Conservation (phyloP, 2,113 vertebrate genomes). For the Neoarius graeffei region DNA sequence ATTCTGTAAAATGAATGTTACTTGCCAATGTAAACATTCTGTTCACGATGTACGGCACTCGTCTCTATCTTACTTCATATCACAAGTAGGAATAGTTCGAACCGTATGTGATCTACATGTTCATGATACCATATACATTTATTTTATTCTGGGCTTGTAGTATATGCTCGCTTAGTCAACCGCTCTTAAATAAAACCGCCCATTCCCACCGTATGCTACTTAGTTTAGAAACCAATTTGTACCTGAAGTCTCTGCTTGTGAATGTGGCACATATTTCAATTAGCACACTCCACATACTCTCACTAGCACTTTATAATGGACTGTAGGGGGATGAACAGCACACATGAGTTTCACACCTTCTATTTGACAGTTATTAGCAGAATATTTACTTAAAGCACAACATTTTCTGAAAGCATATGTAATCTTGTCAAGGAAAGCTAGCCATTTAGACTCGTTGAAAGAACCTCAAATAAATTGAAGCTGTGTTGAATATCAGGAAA, state of each 20-base stretch:
- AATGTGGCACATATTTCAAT: slow-evolving; percentile 54
- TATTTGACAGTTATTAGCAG: slow-evolving; percentile 51
- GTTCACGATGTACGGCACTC: not conserved
- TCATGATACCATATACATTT: slow-evolving; percentile 53
- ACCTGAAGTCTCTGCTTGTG: slow-evolving; percentile 33
- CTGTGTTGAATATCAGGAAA: slow-evolving; percentile 14
- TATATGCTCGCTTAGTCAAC: slow-evolving; percentile 20
- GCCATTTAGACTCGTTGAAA: slow-evolving; percentile 44
- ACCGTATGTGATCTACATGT: too few species aligned
- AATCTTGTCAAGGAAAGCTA: slow-evolving; percentile 41
- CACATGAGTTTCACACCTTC: slow-evolving; percentile 43
- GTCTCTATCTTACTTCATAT: not conserved
- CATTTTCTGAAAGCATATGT: slow-evolving; percentile 51
- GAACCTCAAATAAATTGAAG: slow-evolving; percentile 22
- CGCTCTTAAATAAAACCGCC: slow-evolving; percentile 28
- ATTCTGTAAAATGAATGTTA: not conserved
- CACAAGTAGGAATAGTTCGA: not conserved
- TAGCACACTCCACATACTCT: slow-evolving; percentile 51
- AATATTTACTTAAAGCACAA: slow-evolving; percentile 46
- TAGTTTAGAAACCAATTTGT: slow-evolving; percentile 53
- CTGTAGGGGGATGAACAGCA: slow-evolving; percentile 37
- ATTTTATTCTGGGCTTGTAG: slow-evolving; percentile 57
- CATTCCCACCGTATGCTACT: slow-evolving; percentile 42
- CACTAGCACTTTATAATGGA: slow-evolving; percentile 49
- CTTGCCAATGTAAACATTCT: not conserved